Evolutionary conservation across 2,888 invertebrate genomes (phyloP).

Genomic region (Abscondita cerata): DNA sequence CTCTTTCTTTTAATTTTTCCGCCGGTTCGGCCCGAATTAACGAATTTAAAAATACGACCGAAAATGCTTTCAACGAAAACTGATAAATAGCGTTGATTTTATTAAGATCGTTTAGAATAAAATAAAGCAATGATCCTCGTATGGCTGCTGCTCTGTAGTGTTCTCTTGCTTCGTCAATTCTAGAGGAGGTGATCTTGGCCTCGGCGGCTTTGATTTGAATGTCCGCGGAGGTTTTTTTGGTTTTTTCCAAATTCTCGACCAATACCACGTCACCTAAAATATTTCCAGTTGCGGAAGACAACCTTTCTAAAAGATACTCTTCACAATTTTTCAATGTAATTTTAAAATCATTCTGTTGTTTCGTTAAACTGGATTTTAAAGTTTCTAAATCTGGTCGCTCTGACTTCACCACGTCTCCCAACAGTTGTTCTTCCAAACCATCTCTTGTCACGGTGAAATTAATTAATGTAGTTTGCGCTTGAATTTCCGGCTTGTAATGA

Average conservation of each 20-base stretch:
- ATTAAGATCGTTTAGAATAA: slow-evolving; percentile 89
- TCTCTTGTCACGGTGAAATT: slow-evolving; percentile 95
- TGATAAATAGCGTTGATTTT: slow-evolving; percentile 96
- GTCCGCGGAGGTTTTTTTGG: slow-evolving; percentile 91
- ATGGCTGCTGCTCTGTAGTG: slow-evolving; percentile 85
- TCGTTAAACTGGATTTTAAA: slow-evolving; percentile 82
- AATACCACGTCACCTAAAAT: slow-evolving; percentile 89
- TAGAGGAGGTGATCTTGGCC: slow-evolving; percentile 82
- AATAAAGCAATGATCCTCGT: slow-evolving; percentile 89
- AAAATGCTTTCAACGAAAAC: slow-evolving; percentile 94
- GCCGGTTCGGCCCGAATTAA: slow-evolving; percentile 72
- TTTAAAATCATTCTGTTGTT: slow-evolving; percentile 94
- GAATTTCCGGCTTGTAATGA: slow-evolving; percentile 96
- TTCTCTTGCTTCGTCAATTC: slow-evolving; percentile 92
- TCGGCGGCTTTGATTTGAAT: slow-evolving; percentile 87
- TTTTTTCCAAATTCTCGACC: slow-evolving; percentile 91
- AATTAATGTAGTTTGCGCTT: slow-evolving; percentile 93
- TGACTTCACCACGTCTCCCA: slow-evolving; percentile 92
- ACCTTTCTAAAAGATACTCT: slow-evolving; percentile 84
- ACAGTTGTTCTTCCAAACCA: slow-evolving; percentile 88
- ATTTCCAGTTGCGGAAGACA: slow-evolving; percentile 91
- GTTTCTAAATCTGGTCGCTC: slow-evolving; percentile 91
- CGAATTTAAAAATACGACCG: slow-evolving; percentile 88
- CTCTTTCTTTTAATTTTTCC: slow-evolving; percentile 75
- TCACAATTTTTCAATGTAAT: slow-evolving; percentile 91